Evolutionary conservation across 1,140 invertebrate genomes (phyloP).

Genomic region (Caenorhabditis briggsae): DNA sequence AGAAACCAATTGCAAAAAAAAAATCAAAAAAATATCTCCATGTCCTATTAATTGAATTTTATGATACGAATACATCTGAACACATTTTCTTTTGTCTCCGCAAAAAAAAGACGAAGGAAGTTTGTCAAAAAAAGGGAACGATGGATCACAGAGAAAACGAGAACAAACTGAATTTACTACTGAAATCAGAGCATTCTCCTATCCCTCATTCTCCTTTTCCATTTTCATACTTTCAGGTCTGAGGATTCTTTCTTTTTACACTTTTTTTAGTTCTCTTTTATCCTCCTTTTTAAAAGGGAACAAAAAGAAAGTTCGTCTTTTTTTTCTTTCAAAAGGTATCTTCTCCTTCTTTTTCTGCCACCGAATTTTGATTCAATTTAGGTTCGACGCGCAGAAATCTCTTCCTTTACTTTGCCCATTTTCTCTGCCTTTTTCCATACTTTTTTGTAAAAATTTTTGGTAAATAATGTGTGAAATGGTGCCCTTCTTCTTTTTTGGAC

Average conservation of each 20-base stretch:
- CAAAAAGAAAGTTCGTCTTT: slow-evolving; percentile 6
- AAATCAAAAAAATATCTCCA: no score
- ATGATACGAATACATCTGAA: not conserved
- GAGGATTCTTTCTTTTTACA: not conserved
- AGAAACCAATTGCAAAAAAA: no score
- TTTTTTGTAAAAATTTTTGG: not conserved
- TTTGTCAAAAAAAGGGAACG: not conserved
- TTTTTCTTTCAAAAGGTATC: slow-evolving; percentile 26
- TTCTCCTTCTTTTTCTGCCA: not conserved
- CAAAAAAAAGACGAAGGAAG: not conserved
- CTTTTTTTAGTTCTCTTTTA: not conserved
- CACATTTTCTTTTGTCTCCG: not conserved
- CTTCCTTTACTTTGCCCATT: not conserved
- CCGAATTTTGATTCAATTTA: slow-evolving; percentile 54
- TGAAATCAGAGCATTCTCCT: not conserved
- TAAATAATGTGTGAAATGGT: not conserved
- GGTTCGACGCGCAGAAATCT: slow-evolving; percentile 16
- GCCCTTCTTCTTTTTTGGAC: not conserved
- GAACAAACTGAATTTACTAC: not conserved
- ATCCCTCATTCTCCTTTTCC: not conserved
- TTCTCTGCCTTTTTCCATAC: not conserved
- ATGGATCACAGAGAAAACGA: slow-evolving; percentile 9
- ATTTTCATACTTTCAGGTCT: not conserved
- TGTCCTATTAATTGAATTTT: no score
- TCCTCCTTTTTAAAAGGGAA: not conserved